Evolutionary conservation across 2,113 vertebrate species (phyloP).

Genomic region (Centropus bengalensis): DNA sequence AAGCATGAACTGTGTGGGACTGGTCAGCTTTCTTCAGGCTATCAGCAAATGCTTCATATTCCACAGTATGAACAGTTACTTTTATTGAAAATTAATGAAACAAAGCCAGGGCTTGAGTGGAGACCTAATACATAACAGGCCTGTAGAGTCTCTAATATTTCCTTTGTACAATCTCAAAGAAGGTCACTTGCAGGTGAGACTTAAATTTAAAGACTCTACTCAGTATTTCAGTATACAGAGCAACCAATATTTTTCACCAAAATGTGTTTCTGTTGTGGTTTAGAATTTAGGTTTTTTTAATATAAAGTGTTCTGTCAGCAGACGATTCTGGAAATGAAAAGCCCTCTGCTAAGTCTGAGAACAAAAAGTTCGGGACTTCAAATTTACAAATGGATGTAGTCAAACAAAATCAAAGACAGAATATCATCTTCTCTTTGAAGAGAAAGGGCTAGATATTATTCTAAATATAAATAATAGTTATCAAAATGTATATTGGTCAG

Average conservation of each 20-base stretch:
- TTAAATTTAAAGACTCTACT: background rate
- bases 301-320: background rate
- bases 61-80: background rate
- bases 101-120: background rate
- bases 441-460: background rate
- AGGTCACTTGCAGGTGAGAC: background rate
- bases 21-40: background rate
- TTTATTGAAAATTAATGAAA: background rate
- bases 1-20: no score
- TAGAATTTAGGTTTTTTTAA: background rate
- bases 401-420: background rate
- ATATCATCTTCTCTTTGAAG: background rate
- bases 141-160: background rate
- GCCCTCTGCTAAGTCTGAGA: background rate
- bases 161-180: background rate
- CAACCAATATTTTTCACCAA: background rate
- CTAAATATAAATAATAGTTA: background rate
- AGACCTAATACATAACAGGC: background rate
- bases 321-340: background rate
- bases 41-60: background rate
- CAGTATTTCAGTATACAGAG: background rate
- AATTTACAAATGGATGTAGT: background rate
- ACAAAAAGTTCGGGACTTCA: background rate
- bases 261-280: background rate
- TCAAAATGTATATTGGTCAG: background rate